Percentiles rank a stretch among this genome's conserved stretches.
Conservation (phyloP, 2,888 invertebrate genomes). For the Pristionchus fissidentatus region DNA sequence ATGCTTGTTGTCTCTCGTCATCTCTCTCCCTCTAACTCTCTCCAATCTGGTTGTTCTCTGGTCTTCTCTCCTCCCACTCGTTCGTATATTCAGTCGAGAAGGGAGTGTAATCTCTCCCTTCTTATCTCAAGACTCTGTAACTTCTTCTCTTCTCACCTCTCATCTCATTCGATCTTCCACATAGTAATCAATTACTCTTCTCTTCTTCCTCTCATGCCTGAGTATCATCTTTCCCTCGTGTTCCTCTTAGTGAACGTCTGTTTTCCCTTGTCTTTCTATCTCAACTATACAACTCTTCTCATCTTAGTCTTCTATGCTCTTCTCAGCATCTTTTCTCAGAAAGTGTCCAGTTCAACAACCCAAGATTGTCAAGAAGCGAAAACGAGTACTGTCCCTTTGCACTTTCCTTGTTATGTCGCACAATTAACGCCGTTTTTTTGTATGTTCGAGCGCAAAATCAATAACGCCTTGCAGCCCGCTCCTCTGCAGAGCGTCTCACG, state of each 20-base stretch:
- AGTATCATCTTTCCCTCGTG: conserved; percentile 11
- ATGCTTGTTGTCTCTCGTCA: conserved; percentile 28
- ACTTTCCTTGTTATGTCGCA: neutral
- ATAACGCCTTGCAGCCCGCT: conserved; percentile 9
- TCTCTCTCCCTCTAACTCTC: conserved; percentile 14
- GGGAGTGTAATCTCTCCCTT: conserved; percentile 46
- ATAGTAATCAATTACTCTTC: neutral
- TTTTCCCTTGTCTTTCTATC: neutral
- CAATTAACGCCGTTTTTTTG: conserved; percentile 11
- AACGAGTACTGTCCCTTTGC: conserved; percentile 24
- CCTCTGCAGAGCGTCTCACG: conserved; percentile 53
- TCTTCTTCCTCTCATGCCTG: neutral
- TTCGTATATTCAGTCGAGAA: conserved; percentile 33
- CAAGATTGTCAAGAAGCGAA: neutral
- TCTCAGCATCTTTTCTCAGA: conserved; percentile 21
- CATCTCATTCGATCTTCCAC: conserved; percentile 24
- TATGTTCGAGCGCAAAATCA: no score
- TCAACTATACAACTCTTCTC: conserved; percentile 10
- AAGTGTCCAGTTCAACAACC: neutral
- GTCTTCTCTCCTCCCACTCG: conserved; percentile 32
- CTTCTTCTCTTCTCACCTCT: conserved; percentile 20
- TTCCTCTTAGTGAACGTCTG: conserved; percentile 17
- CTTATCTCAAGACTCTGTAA: conserved; percentile 42
- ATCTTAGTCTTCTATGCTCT: conserved; percentile 30
- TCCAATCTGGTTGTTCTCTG: neutral